These are phyloP conservation scores for Xenentodon cancila DNA, from an alignment of 2,797 vertebrate species.

Conservation along the genomic window DNA sequence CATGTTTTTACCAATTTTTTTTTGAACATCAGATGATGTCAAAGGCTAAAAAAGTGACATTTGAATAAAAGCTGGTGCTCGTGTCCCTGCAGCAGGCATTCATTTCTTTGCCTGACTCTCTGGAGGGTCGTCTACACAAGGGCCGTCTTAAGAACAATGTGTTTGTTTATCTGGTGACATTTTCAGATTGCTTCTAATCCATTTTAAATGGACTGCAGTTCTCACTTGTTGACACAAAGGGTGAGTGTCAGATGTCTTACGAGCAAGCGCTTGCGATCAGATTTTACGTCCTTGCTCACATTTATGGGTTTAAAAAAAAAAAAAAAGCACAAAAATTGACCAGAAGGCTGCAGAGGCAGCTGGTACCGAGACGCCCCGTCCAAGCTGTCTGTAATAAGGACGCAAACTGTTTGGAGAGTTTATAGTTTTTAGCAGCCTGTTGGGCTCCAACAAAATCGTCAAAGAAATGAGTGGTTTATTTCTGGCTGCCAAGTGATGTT, in stretches of 20 bases:
- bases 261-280: constrained; percentile 52
- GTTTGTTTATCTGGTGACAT: constrained; percentile 17
- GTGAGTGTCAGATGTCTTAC: constrained; percentile 45
- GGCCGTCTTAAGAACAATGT: not conserved
- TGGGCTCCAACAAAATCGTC: constrained; percentile 25
- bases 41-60: no score
- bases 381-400: constrained; percentile 27
- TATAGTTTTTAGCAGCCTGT: constrained; percentile 16
- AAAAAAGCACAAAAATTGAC: constrained; percentile 27
- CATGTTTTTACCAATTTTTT: no score
- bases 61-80: not conserved
- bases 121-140: not conserved
- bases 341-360: constrained; percentile 13
- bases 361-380: not conserved
- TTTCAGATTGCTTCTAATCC: constrained; percentile 12
- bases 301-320: constrained; percentile 26
- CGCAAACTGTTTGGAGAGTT: constrained; percentile 20
- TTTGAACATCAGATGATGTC: no score
- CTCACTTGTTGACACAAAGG: constrained; percentile 13
- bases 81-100: not conserved
- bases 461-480: constrained; percentile 14
- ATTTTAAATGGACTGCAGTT: constrained; percentile 17
- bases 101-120: not conserved
- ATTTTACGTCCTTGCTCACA: constrained; percentile 44
- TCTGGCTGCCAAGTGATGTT: constrained; percentile 13